phyloP scores from a whole-genome alignment of 2,797 vertebrate genomes.

The Enteromius radiatus region DNA sequence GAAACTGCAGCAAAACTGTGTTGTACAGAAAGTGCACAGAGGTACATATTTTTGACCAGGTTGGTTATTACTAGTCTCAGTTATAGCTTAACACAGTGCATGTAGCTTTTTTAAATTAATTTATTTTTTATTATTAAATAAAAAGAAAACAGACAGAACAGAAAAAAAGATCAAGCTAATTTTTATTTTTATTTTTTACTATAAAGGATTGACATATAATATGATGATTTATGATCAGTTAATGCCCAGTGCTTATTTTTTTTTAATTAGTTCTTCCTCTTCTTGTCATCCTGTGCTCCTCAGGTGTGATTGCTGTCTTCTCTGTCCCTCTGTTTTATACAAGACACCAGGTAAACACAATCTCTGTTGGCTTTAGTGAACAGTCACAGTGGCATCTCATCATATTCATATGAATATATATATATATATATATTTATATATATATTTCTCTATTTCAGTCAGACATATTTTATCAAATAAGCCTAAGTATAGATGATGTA shows the following conservation, averaged over 20 bases:
- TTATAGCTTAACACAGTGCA: too few species aligned
- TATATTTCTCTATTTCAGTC: neutral
- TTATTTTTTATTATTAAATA: too few species aligned
- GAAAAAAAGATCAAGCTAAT: too few species aligned
- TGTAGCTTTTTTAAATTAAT: too few species aligned
- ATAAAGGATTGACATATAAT: neutral
- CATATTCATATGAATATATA: neutral
- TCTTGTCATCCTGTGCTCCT: constrained; percentile 33
- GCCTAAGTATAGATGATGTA: neutral
- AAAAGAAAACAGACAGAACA: too few species aligned
- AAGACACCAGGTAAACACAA: constrained; percentile 83
- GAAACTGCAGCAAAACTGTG: too few species aligned
- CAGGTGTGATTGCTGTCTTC: constrained; percentile 88
- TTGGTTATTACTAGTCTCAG: too few species aligned
- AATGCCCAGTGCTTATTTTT: neutral
- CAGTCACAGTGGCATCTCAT: neutral
- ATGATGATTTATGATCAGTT: neutral
- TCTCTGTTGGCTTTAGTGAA: neutral
- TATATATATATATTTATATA: too few species aligned
- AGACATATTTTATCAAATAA: neutral
- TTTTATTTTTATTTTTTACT: too few species aligned
- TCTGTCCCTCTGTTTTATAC: constrained; percentile 91
- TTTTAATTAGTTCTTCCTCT: neutral
- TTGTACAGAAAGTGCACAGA: too few species aligned
- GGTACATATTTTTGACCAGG: too few species aligned